Evolutionary conservation across 2,113 vertebrate species (phyloP).

Genomic region (Sapayoa aenigma): DNA sequence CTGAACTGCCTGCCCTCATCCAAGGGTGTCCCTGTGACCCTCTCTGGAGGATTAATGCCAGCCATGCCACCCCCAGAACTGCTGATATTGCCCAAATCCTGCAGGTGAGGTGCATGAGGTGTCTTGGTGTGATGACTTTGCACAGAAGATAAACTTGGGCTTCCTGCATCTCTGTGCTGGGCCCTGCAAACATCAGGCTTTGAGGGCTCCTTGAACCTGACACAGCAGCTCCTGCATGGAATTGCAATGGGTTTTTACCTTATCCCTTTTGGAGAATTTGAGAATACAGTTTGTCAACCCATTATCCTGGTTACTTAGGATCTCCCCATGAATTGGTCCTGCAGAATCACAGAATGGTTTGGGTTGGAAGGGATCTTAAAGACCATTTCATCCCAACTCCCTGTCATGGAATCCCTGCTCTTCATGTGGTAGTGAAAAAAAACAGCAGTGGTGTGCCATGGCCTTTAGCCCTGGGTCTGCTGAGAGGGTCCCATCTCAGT

Average conservation of each 20-base stretch:
- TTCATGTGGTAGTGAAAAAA: background rate
- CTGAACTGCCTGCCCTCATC: background rate
- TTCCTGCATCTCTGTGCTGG: background rate
- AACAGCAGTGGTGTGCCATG: fast-evolving
- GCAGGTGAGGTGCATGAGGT: background rate
- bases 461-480: background rate
- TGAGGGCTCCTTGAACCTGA: background rate
- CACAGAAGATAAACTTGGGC: background rate
- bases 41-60: too few species aligned
- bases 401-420: background rate
- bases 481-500: background rate
- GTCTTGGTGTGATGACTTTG: background rate
- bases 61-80: background rate
- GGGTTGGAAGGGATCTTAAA: background rate
- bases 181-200: background rate
- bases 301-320: background rate
- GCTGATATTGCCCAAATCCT: background rate
- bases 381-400: background rate
- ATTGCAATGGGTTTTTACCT: background rate
- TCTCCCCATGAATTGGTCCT: background rate
- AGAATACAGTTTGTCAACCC: background rate
- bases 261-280: background rate
- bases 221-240: background rate
- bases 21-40: background rate
- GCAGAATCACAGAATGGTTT: background rate